Percentiles rank a stretch among this genome's conserved stretches.
phyloP scores from a whole-genome alignment of 2,888 invertebrate species.

The Tenthredo distinguenda region DNA sequence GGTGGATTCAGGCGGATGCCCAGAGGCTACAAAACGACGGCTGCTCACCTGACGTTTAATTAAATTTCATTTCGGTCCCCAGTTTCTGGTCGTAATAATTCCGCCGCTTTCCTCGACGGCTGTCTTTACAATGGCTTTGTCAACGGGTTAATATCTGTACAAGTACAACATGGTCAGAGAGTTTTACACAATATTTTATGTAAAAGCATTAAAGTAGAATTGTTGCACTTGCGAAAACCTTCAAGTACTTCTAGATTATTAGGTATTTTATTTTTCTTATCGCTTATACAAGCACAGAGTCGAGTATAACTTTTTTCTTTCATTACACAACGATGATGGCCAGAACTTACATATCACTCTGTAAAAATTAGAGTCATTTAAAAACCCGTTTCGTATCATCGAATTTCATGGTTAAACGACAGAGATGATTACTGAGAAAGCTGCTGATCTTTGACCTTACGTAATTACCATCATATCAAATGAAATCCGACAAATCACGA shows the following conservation, averaged over 20 bases:
- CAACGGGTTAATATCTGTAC: conserved; percentile 28
- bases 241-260: neutral
- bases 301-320: neutral
- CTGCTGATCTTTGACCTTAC: neutral
- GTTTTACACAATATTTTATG: neutral
- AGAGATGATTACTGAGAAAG: conserved; percentile 7
- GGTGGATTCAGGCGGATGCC: conserved; percentile 45
- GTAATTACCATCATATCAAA: neutral
- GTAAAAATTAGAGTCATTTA: neutral
- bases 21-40: conserved; percentile 38
- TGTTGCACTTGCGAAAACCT: neutral
- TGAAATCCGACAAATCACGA: neutral
- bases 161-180: neutral
- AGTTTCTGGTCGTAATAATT: conserved; percentile 28
- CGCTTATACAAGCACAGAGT: neutral
- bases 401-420: conserved; percentile 4
- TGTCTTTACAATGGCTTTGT: conserved; percentile 30
- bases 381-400: neutral
- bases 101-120: conserved; percentile 2
- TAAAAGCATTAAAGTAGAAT: neutral
- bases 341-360: neutral
- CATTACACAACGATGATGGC: neutral
- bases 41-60: conserved; percentile 51
- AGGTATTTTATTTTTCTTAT: neutral
- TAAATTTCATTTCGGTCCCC: conserved; percentile 40